Percentiles rank a stretch among this genome's conserved stretches.
These are phyloP conservation scores for Tetragonula clypearis DNA, from an alignment of 1,140 invertebrate genomes.

Conservation along the genomic window DNA sequence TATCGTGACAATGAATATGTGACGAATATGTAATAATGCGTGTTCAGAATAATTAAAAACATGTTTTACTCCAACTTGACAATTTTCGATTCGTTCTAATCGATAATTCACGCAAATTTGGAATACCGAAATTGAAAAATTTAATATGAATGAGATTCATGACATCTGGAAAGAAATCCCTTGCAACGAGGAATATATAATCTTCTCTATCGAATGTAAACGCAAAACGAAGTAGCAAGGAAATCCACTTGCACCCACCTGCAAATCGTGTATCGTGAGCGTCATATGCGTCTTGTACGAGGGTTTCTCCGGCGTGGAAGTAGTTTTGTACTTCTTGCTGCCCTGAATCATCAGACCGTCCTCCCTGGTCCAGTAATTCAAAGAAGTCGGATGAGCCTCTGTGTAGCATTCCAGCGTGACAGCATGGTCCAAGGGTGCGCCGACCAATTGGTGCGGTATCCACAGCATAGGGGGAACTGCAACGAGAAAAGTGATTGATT, in stretches of 20 bases:
- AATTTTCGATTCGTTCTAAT: no score
- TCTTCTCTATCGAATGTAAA: no score
- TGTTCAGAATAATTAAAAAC: no score
- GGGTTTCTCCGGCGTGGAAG: conserved; percentile 80
- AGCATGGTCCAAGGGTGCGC: conserved; percentile 89
- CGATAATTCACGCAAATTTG: no score
- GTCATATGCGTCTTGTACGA: conserved; percentile 93
- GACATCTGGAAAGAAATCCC: no score
- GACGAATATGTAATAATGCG: no score
- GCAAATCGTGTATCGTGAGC: conserved; percentile 88
- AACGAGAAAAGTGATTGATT: conserved; percentile 80
- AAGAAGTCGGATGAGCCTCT: conserved; percentile 94
- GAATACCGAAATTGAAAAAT: no score
- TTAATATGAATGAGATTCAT: no score
- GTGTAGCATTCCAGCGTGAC: conserved; percentile 94
- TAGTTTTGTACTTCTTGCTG: conserved; percentile 88
- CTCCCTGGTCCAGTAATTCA: conserved; percentile 95
- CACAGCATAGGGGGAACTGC: conserved; percentile 94
- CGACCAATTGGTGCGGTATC: conserved; percentile 95
- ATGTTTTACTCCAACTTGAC: no score
- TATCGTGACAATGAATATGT: no score
- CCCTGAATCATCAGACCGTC: conserved; percentile 95
- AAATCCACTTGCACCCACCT: conserved; percentile 75
- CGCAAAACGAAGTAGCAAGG: no score
- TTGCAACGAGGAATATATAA: no score